Evolutionary conservation across 2,797 vertebrate species (phyloP).

Genomic region (Mastacembelus armatus): DNA sequence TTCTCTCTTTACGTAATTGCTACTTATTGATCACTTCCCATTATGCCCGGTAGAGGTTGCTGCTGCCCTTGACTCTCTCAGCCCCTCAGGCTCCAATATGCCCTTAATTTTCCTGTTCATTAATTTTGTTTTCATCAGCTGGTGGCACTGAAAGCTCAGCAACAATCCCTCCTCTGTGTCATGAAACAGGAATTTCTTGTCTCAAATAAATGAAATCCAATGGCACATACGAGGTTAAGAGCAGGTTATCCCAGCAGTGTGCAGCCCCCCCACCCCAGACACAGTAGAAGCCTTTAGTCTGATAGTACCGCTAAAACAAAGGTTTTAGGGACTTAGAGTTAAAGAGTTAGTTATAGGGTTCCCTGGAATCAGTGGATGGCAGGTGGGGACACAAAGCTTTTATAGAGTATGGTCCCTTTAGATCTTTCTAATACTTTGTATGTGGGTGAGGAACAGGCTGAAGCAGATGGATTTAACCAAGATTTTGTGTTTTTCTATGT

Average conservation of each 20-base stretch:
- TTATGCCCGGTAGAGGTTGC: constrained; percentile 28
- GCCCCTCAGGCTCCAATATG: constrained; percentile 33
- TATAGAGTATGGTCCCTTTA: neutral
- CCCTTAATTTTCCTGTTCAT: constrained; percentile 70
- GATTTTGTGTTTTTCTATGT: neutral
- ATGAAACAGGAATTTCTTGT: constrained; percentile 24
- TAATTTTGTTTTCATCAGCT: constrained; percentile 64
- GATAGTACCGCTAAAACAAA: constrained; percentile 12
- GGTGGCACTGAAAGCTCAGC: constrained; percentile 63
- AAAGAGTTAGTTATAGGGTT: constrained; percentile 8
- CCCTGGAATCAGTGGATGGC: neutral
- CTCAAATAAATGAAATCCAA: constrained; percentile 49
- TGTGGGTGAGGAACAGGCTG: neutral
- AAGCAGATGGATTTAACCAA: constrained; percentile 19
- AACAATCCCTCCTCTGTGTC: constrained; percentile 20
- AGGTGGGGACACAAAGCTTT: neutral
- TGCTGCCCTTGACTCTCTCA: neutral
- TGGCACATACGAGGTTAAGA: constrained; percentile 7
- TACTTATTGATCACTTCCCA: neutral
- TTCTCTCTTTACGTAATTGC: neutral
- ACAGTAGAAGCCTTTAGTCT: constrained; percentile 16
- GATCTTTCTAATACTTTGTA: neutral
- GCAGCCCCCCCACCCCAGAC: constrained; percentile 1
- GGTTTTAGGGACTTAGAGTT: constrained; percentile 8
- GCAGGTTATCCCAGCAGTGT: constrained; percentile 4